Base-by-base conservation (phyloP, 2,113 vertebrate genomes). In the Piaya cayana region DNA sequence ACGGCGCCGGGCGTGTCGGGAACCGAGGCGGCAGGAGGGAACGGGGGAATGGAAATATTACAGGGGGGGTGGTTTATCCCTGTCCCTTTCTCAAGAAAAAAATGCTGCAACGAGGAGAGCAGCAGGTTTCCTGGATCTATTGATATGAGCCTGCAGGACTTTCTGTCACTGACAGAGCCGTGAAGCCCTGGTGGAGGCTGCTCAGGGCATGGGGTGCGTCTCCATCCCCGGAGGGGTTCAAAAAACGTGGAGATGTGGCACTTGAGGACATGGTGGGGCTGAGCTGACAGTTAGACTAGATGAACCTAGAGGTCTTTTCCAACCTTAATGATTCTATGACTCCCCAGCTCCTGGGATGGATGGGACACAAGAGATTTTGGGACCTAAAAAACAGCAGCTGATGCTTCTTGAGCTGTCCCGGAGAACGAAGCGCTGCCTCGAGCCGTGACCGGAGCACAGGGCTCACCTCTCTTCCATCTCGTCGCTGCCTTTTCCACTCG, bases 341-440 rank as follows among this genome's bases (percentile, higher is more conserved):
- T 29, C 22, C 19, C 39, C 53, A 47, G 8, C 26, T 11, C 42
- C 6, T 2, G 30, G 42, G 23, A 18, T 0, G 12, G 8, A 36
- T 37, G 9, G 32, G 10, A 21, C 5, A 26, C 5, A 8, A 2
- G 43, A 23, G 9, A 39, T 63, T 27, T 7, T 8, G 27, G 77
- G 50, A 34, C 15, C 6, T 15, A 2, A 12, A 47, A 30, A 43
- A 25, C 0, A 0, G 34, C 7, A 23, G 67, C 3, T 49, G 68
- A 29, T 53, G 82, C 56, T 75, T 34, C 21, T 21, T 11, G 60
- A 79, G 65, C 71, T 47, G 55, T 12, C 43, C 39, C 2, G 15
- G 26, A 21, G n/a, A 27, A 60, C 34, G 45, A 29, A 32, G 25
- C 1, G 2, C 47, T 32, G 39, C 58, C 32, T 30, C 1, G 2